Conservation (phyloP, 1,140 invertebrate species). For the Phymastichus coffea region DNA sequence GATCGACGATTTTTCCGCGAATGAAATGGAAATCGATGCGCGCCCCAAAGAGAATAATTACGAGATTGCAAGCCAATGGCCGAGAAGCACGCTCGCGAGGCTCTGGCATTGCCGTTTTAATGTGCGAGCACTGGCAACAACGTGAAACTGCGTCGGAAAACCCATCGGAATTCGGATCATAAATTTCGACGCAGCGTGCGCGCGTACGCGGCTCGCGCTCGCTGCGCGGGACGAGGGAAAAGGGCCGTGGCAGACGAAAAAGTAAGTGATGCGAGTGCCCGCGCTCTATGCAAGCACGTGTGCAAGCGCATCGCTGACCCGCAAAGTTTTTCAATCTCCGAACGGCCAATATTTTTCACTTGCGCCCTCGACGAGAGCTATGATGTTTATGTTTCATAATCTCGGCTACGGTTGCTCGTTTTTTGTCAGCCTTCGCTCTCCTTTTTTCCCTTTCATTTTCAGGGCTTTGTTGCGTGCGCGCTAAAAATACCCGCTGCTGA, state of each 20-base stretch:
- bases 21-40: slow-evolving; percentile 7
- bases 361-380: too few relatives aligned
- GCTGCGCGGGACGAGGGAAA: neutral
- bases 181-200: slow-evolving; percentile 28
- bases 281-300: too few relatives aligned
- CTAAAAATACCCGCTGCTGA: too few relatives aligned
- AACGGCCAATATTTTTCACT: slow-evolving; percentile 28
- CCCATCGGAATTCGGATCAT: slow-evolving; percentile 32
- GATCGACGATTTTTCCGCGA: too few relatives aligned
- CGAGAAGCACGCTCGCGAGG: neutral
- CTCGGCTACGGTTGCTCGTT: neutral
- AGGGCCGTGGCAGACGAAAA: neutral
- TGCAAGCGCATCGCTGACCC: slow-evolving; percentile 22
- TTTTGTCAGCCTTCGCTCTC: neutral
- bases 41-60: slow-evolving; percentile 3
- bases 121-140: too few relatives aligned
- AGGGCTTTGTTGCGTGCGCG: too few relatives aligned
- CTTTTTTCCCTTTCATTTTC: slow-evolving; percentile 12
- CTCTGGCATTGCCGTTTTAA: too few relatives aligned
- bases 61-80: slow-evolving; percentile 11
- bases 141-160: slow-evolving; percentile 20
- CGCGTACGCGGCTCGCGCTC: neutral
- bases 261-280: neutral
- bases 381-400: slow-evolving; percentile 34
- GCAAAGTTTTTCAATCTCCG: slow-evolving; percentile 34